Conservation (phyloP, 2,113 vertebrate genomes). For the Rafetus swinhoei region DNA sequence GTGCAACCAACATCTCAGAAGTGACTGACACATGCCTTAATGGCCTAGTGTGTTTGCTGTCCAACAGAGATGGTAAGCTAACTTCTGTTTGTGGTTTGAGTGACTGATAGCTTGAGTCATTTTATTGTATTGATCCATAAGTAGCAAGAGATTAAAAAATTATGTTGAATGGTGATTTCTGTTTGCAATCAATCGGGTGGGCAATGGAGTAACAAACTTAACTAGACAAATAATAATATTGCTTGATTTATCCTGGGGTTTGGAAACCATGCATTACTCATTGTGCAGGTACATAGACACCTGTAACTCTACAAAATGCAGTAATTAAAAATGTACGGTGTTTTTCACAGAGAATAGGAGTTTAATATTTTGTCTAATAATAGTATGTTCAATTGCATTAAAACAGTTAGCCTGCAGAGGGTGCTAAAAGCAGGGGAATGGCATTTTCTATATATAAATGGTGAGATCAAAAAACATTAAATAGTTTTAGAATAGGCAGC, state of each 20-base stretch:
- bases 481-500: neutral
- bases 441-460: neutral
- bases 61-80: conserved; percentile 93
- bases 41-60: conserved; percentile 92
- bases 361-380: neutral
- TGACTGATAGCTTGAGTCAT: conserved; percentile 4
- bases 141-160: neutral
- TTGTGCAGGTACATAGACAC: neutral
- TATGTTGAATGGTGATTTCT: neutral
- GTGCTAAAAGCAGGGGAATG: conserved; percentile 81
- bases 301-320: neutral
- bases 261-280: neutral
- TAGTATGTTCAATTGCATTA: conserved; percentile 27
- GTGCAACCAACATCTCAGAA: conserved; percentile 93
- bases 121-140: neutral
- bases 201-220: neutral
- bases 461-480: conserved; percentile 28
- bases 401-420: conserved; percentile 82
- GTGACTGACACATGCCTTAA: conserved; percentile 95
- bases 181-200: neutral
- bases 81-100: conserved; percentile 16
- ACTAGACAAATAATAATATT: neutral
- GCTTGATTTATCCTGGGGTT: neutral
- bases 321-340: neutral
- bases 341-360: neutral